Evolutionary conservation across 2,888 invertebrate species (phyloP), one percentile per base, ranked within the genome.

Genomic region (Calephelis perditalis): DNA sequence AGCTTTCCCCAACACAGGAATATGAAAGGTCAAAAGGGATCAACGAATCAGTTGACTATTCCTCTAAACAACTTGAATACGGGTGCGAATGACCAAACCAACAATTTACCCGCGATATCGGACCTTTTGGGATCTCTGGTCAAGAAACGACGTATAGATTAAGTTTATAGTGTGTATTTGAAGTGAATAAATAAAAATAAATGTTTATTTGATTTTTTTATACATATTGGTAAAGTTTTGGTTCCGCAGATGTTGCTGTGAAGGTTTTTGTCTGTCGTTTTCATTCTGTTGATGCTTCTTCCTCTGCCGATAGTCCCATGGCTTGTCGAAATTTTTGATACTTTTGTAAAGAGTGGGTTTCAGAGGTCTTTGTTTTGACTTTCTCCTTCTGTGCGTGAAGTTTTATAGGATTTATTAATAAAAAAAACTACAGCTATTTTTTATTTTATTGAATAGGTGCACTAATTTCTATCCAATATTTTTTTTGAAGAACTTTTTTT

Each of bases 1-100:
- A 97, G 98, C 69, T 99, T 98, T 80, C 99, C 99, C 0, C 98
- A 99, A 77, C 98, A 98, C 78, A 93, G 98, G 70, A 97, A 98
- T 80, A 93, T 96, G 91, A 95, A 92, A 70, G 91, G 91, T 0
- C 86, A 82, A 64, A 86, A 87, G 68, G 69, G 66, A 43, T 62
- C 83, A 11, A 74, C 78, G 60, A 91, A 82, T 68, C 90, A 84
- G 70, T 72, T 91, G 57, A 89, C 82, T 68, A 84, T 91, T 56
- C 88, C 90, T 0, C 69, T 91, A 56, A 78, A 91, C 1, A 87
- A 84, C 67, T 70, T 91, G 47, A 92, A 93, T 74, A 92, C 93
- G 0, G 92, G 93, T 0, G 92, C 92, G 35, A 92, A 92, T 62
- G 95, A 95, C 73, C 95, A 95, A 73, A 95, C 95, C 0, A 95